phyloP scores from a whole-genome alignment of 2,888 invertebrate genomes.

The Pyralis farinalis region DNA sequence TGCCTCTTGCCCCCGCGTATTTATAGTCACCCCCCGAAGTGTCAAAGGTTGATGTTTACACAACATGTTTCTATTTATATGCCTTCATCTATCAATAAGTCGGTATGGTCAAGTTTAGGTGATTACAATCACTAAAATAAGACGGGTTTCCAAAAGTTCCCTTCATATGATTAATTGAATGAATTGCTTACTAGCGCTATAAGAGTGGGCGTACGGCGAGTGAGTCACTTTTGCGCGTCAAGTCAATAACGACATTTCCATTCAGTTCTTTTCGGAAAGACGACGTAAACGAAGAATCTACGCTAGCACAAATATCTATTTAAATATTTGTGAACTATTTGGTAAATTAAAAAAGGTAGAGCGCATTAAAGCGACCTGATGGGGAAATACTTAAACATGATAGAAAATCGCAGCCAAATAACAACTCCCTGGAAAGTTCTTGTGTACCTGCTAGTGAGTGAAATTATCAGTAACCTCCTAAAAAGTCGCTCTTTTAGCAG shows the following conservation, averaged over 20 bases:
- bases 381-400: too few relatives aligned
- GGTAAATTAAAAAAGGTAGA: too few relatives aligned
- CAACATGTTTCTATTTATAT: slow-evolving; percentile 27
- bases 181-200: slow-evolving; percentile 4
- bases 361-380: too few relatives aligned
- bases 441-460: too few relatives aligned
- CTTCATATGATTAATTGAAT: not conserved
- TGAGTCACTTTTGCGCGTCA: slow-evolving; percentile 2
- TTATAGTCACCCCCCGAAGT: slow-evolving; percentile 20
- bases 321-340: too few relatives aligned
- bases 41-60: slow-evolving; percentile 34
- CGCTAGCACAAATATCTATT: too few relatives aligned
- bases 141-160: not conserved
- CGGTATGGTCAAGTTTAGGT: not conserved
- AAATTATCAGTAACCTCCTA: too few relatives aligned
- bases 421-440: too few relatives aligned
- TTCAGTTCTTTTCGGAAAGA: too few relatives aligned
- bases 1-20: slow-evolving; percentile 6
- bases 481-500: too few relatives aligned
- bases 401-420: too few relatives aligned
- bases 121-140: not conserved
- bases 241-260: slow-evolving; percentile 6
- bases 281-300: too few relatives aligned
- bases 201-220: slow-evolving; percentile 6
- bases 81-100: slow-evolving; percentile 4